These are phyloP conservation scores for Lycophotia porphyrea DNA, from an alignment of 2,888 invertebrate species.

Conservation along the genomic window DNA sequence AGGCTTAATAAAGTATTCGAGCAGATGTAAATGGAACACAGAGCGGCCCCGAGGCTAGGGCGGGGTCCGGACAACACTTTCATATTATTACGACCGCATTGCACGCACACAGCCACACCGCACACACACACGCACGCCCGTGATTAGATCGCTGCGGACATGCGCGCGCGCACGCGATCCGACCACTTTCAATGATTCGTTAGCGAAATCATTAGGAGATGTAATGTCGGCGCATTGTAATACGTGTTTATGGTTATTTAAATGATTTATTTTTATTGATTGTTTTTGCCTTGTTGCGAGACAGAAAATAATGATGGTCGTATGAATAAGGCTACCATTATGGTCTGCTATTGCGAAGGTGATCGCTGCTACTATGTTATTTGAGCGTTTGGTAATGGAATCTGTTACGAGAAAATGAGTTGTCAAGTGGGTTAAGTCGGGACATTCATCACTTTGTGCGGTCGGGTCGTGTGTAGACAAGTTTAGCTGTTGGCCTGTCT, in stretches of 20 bases:
- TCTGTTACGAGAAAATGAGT: constrained; percentile 88
- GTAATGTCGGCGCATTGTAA: constrained; percentile 89
- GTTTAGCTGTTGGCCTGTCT: constrained; percentile 59
- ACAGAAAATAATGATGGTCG: constrained; percentile 90
- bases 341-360: constrained; percentile 85
- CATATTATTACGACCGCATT: constrained; percentile 84
- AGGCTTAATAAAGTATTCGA: constrained; percentile 88
- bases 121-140: constrained; percentile 73
- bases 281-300: constrained; percentile 90
- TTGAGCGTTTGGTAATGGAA: constrained; percentile 87
- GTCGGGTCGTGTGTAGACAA: constrained; percentile 61
- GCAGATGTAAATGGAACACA: constrained; percentile 89
- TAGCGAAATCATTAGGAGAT: constrained; percentile 90
- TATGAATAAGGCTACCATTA: constrained; percentile 88
- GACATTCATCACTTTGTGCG: constrained; percentile 82
- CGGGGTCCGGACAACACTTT: constrained; percentile 90
- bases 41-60: constrained; percentile 88
- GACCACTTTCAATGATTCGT: constrained; percentile 90
- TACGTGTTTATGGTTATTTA: constrained; percentile 90
- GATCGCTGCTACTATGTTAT: constrained; percentile 86
- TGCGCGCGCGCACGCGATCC: constrained; percentile 87
- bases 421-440: constrained; percentile 84
- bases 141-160: constrained; percentile 78
- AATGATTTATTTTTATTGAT: constrained; percentile 91
- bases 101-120: constrained; percentile 80